Evolutionary conservation across 2,113 vertebrate genomes (phyloP), one percentile per base, ranked within the genome.

Genomic region (Penelope pileata): DNA sequence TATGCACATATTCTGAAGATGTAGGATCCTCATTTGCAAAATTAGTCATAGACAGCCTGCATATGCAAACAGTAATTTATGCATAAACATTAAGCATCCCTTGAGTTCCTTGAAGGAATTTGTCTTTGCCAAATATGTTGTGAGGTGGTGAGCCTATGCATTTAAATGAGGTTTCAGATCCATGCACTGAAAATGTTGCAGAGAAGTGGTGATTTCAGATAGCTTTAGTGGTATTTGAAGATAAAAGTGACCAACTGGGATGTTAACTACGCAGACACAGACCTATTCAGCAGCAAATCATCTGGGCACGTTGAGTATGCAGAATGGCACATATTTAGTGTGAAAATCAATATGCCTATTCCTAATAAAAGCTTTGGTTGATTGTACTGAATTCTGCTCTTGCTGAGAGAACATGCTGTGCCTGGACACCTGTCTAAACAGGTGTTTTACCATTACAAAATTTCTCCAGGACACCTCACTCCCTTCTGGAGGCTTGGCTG

Each of bases 1-100:
- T 12, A 73, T 56, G 75, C 63, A 42, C 0, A 0, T 64, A 56
- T 93, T 95, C 90, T 77, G 91, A 84, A 93, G 80, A 83, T 83
- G 54, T 34, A 88, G 79, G 68, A 86, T 23, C 36, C 30, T 70
- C 1, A 2, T 53, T 58, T 81, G 72, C 51, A 81, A 58, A 88
- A 83, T 94, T 86, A 92, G 80, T 92, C 92, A 77, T 27, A 58
- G 84, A 83, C 38, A 86, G 69, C 48, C 58, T 78, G 30, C 73
- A 50, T 91, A 78, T 91, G 86, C 86, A 92, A 87, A 47, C 62
- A 86, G 53, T 82, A 86, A 78, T 78, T 86, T 84, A 13, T 75
- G 80, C 83, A 92, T 84, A 86, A 94, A 60, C 60, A 90, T 70
- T 86, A 83, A 84, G 53, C 51, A 68, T 68, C 26, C 47, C 36